Base-by-base conservation (phyloP, 2,888 invertebrate species). In the Andrena dorsata region DNA sequence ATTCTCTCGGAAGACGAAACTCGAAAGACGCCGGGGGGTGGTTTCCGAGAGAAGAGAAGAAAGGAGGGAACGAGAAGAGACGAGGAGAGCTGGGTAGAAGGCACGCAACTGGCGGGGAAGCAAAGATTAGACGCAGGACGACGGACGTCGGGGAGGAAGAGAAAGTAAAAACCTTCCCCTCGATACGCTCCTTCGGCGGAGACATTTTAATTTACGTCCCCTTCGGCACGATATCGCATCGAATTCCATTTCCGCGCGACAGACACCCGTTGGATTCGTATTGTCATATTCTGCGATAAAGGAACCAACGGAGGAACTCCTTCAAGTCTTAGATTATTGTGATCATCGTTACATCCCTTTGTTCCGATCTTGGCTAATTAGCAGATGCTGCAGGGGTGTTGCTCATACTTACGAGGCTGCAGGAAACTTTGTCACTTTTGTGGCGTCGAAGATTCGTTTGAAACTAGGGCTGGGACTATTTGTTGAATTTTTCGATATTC, bases 191-290 rank as follows among this genome's bases (percentile, higher is more conserved):
- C 80, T 76, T 73, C 80, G 85, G 82, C 74, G 86, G 88, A 90
- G 91, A 92, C 88, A 90, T 92, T 92, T 92, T 92, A 92, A 92
- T 92, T 92, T 91, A 91, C 90, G 90, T 86, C 86, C 86, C 88
- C 87, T 85, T 80, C 80, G 53, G 80, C 80, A 76, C 81, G 88
- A 87, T 82, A 83, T 88, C 90, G 86, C 87, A 88, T 89, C 88
- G 88, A 89, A 90, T 88, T 89, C 89, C 85, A 86, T 88, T 86
- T 84, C 79, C 80, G 74, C 77, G 66, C 58, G 76, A 49, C 78
- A 71, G 65, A 65, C 70, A 69, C 70, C 79, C 71, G 74, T 87
- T 60, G 76, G 79, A 86, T 87, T 85, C 80, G 83, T 84, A 86
- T 85, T 88, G 84, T 82, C 81, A 78, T 81, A 77, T 79, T 68